A percentile compares a stretch with the other conserved stretches of the same genome.
Evolutionary conservation across 2,113 vertebrate genomes (phyloP).

Genomic region (Phrynosoma blainvillii): DNA sequence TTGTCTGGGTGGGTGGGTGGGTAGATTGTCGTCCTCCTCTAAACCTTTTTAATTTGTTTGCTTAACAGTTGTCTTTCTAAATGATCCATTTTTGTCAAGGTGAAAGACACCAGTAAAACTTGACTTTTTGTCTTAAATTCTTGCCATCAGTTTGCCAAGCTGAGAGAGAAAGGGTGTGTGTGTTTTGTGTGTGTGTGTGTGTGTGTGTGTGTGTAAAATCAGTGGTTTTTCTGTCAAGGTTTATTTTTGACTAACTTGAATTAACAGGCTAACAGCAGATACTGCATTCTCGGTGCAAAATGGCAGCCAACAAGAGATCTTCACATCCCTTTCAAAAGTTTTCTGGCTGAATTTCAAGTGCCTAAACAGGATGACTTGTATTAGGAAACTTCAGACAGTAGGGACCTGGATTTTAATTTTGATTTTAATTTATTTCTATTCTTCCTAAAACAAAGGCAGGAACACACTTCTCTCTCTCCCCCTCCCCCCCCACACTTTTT

Average conservation of each 20-base stretch:
- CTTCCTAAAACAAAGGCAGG: neutral
- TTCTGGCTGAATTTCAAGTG: constrained; percentile 68
- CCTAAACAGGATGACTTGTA: constrained; percentile 52
- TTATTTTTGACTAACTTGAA: constrained; percentile 54
- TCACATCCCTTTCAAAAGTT: constrained; percentile 43
- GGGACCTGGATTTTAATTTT: constrained; percentile 32
- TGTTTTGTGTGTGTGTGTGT: too few species aligned
- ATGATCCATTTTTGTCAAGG: neutral
- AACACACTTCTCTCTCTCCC: too few species aligned
- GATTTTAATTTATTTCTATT: neutral
- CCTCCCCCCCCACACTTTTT: too few species aligned
- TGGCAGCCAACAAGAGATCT: constrained; percentile 37
- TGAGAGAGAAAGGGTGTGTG: neutral
- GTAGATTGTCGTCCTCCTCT: neutral
- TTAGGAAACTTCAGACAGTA: constrained; percentile 58
- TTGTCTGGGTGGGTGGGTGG: neutral
- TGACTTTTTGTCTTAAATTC: constrained; percentile 23
- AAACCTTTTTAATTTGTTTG: neutral
- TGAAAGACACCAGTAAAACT: constrained; percentile 13
- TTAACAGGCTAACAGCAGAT: constrained; percentile 26
- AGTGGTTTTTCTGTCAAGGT: constrained; percentile 33
- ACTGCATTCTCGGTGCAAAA: constrained; percentile 37
- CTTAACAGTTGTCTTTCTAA: neutral
- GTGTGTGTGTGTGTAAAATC: constrained; percentile 14
- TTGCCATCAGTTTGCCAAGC: constrained; percentile 35